A percentile compares a stretch with the other conserved stretches of the same genome.
phyloP scores from a whole-genome alignment of 2,797 vertebrate genomes.

The Schizopygopsis malacanthus region DNA sequence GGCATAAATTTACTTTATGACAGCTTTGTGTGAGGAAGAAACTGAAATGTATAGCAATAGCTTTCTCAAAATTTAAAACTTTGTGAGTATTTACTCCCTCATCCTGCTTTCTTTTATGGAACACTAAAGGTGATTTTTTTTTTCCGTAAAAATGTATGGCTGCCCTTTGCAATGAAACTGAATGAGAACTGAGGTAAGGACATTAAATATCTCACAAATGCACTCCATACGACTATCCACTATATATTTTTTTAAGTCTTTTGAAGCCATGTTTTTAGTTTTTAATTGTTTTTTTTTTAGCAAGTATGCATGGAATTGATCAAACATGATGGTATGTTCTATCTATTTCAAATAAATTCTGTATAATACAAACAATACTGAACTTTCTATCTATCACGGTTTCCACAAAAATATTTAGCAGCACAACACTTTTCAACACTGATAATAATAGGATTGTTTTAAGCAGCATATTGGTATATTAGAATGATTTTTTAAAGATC shows the following conservation, averaged over 20 bases:
- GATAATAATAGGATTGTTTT: background rate
- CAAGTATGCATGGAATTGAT: background rate
- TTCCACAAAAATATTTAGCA: background rate
- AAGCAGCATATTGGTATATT: background rate
- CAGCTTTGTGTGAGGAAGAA: background rate
- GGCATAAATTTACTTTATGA: background rate
- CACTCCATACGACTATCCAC: background rate
- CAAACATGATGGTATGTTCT: background rate
- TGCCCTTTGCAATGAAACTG: too few relatives aligned
- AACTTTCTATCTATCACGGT: background rate
- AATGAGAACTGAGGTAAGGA: background rate
- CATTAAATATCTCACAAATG: background rate
- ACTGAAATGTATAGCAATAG: background rate
- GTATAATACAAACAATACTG: background rate
- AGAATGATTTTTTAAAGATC: background rate
- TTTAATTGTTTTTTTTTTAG: background rate
- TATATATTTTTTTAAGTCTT: background rate
- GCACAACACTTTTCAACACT: background rate
- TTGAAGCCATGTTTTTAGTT: background rate
- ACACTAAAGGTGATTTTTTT: background rate
- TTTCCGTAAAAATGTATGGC: too few relatives aligned
- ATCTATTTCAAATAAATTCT: background rate
- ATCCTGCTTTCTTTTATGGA: background rate
- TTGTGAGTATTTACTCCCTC: background rate
- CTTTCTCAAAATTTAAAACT: background rate